Conservation (phyloP, 2,797 vertebrate genomes). For the Sebastes vulpes region DNA sequence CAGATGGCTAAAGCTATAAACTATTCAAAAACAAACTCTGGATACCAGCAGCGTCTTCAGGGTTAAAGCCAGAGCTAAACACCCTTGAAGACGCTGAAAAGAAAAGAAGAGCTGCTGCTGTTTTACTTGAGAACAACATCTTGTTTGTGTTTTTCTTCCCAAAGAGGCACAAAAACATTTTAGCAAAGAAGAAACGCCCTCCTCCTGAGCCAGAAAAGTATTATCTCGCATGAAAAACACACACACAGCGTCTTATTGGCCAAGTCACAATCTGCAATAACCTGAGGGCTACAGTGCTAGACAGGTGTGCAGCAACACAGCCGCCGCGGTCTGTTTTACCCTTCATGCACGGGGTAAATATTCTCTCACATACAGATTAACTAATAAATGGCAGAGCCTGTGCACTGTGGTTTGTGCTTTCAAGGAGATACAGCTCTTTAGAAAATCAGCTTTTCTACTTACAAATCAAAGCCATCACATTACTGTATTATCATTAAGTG, state of each 20-base stretch:
- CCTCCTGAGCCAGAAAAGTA: constrained; percentile 7
- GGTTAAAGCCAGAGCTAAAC: constrained; percentile 3
- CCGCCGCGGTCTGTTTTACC: constrained; percentile 49
- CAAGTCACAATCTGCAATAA: constrained; percentile 26
- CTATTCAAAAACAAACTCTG: constrained; percentile 2
- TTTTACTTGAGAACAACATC: constrained; percentile 35
- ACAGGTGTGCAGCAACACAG: constrained; percentile 79
- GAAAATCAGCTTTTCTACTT: neutral
- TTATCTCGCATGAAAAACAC: constrained; percentile 43
- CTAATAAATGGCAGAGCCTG: constrained; percentile 8
- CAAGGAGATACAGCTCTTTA: neutral
- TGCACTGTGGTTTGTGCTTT: constrained; percentile 1
- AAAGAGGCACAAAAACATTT: constrained; percentile 3
- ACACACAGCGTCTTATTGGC: constrained; percentile 14
- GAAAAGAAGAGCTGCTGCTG: neutral
- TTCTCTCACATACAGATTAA: constrained; percentile 30
- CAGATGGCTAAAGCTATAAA: constrained; percentile 23
- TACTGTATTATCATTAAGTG: constrained; percentile 18
- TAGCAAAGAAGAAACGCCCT: neutral
- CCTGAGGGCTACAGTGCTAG: constrained; percentile 66
- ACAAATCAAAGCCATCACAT: constrained; percentile 4
- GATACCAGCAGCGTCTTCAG: constrained; percentile 19
- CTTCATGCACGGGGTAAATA: constrained; percentile 36
- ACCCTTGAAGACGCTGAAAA: neutral
- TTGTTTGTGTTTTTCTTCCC: neutral